Conservation (phyloP, 1,140 invertebrate species). For the Heliconius himera region DNA sequence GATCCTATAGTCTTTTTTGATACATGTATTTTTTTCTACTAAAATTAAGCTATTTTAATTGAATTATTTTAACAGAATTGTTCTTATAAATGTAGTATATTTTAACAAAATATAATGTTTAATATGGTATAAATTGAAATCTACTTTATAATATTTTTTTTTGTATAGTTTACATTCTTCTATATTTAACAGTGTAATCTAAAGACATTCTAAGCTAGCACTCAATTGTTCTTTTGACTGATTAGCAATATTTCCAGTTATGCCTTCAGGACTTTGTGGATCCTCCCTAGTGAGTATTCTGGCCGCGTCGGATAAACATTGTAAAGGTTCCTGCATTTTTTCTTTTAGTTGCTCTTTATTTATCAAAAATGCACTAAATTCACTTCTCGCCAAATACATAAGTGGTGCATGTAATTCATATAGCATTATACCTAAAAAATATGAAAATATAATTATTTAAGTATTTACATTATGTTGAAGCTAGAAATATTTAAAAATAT, state of each 20-base stretch:
- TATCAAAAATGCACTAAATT: conserved; percentile 84
- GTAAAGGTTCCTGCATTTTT: conserved; percentile 84
- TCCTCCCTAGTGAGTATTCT: conserved; percentile 86
- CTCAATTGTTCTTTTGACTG: conserved; percentile 84
- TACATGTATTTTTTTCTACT: background rate
- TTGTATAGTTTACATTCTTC: no score
- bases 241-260: conserved; percentile 84
- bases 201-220: conserved; percentile 83
- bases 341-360: conserved; percentile 83
- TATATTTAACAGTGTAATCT: conserved; percentile 21
- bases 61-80: no score
- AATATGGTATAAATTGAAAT: no score
- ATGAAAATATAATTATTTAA: conserved; percentile 16
- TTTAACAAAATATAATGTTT: no score
- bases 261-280: conserved; percentile 85
- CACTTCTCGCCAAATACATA: conserved; percentile 85
- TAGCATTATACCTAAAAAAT: conserved; percentile 84
- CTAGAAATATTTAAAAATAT: no score
- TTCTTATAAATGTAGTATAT: no score
- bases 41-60: background rate
- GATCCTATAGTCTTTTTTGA: background rate
- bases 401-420: conserved; percentile 90
- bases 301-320: conserved; percentile 83
- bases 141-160: no score
- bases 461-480: no score